A percentile compares a stretch with the other conserved stretches of the same genome.
phyloP scores from a whole-genome alignment of 2,113 vertebrate species.

The Rhea pennata region DNA sequence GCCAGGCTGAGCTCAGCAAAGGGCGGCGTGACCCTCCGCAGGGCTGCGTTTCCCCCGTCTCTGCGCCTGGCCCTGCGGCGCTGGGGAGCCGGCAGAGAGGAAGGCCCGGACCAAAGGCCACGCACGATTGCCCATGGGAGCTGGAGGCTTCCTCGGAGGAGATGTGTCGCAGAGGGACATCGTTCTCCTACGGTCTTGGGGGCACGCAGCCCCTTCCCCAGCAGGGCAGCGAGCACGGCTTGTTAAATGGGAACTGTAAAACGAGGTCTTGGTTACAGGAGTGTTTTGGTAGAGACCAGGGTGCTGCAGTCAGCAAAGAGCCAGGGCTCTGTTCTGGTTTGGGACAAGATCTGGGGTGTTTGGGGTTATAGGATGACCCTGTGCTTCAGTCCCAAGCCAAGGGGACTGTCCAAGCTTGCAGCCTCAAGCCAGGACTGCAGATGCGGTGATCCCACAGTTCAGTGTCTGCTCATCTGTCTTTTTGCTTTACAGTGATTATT shows the following conservation, averaged over 20 bases:
- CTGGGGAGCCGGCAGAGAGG: not conserved
- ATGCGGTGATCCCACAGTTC: not conserved
- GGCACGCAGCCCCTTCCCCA: not conserved
- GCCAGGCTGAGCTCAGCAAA: fast-evolving
- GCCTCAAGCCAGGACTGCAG: too few relatives aligned
- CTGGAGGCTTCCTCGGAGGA: not conserved
- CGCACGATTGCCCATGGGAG: fast-evolving
- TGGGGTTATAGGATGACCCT: fast-evolving
- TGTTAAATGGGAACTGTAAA: fast-evolving
- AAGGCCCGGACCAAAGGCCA: not conserved
- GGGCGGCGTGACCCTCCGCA: not conserved
- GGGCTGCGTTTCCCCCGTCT: fast-evolving
- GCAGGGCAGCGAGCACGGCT: not conserved
- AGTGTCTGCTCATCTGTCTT: not conserved
- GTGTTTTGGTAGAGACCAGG: not conserved
- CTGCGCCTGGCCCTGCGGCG: not conserved
- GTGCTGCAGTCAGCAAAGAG: fast-evolving
- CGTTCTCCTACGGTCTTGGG: not conserved
- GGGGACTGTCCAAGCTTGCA: too few relatives aligned
- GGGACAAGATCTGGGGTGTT: not conserved
- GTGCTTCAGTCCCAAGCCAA: too few relatives aligned
- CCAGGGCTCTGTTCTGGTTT: fast-evolving
- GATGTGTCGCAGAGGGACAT: not conserved
- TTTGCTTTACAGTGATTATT: not conserved
- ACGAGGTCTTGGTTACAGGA: not conserved